These are phyloP conservation scores for Gallinago solitaria DNA, from an alignment of 2,797 vertebrate species.

Conservation along the genomic window DNA sequence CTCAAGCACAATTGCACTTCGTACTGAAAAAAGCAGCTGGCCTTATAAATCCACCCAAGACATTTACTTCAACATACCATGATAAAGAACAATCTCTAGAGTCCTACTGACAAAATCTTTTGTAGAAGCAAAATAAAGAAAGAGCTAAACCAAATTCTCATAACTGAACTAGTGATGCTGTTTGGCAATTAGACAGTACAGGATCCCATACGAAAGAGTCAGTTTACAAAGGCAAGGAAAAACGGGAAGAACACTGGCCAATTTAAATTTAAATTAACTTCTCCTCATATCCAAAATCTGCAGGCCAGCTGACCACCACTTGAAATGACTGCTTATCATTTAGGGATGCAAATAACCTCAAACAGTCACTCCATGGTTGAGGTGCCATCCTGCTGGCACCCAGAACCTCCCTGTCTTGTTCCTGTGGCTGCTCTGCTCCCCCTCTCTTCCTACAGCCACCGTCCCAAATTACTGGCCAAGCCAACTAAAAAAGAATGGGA, in stretches of 20 bases:
- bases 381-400: not conserved
- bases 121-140: not conserved
- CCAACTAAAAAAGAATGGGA: not conserved
- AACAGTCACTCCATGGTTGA: not conserved
- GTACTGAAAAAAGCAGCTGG: not conserved
- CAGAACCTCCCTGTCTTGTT: not conserved
- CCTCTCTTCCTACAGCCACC: not conserved
- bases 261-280: not conserved
- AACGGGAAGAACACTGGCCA: not conserved
- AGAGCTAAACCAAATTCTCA: not conserved
- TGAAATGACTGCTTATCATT: not conserved
- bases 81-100: not conserved
- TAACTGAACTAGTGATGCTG: not conserved
- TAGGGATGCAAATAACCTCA: not conserved
- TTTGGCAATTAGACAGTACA: not conserved
- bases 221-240: not conserved
- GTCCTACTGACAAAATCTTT: not conserved
- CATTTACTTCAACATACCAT: not conserved
- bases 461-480: not conserved
- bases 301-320: not conserved
- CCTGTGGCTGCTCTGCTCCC: not conserved
- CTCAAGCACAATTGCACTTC: not conserved
- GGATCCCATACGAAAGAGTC: accelerated
- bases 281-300: not conserved
- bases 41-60: not conserved